Evolutionary conservation across 2,113 vertebrate genomes (phyloP), one percentile per base, ranked within the genome.

Genomic region (Neolamprologus sp.): DNA sequence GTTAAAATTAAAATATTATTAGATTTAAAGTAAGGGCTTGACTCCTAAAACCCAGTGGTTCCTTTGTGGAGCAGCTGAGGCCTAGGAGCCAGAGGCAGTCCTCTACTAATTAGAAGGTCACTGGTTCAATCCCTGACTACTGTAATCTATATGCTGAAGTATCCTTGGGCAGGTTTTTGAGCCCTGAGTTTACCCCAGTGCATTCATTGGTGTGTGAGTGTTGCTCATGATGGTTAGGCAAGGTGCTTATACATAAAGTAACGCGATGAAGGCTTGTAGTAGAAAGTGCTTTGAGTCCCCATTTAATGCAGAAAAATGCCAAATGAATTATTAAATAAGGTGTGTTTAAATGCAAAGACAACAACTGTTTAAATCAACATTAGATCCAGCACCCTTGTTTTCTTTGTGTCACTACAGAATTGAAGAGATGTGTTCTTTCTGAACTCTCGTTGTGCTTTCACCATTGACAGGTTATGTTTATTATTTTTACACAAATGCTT

Each of bases 401-500:
- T 51, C 37, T 81, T 49, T 80, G n/a, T 85, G 80, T 68, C 75
- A 11, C 79, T 87, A 37, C 81, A 90, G 80, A 89, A 82, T 53
- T 79, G n/a, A 75, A 85, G 45, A 37, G 85, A 63, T 75, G 65
- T 53, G 78, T 3, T 65, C 63, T 90, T 84, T 87, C 3, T 57
- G 23, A 45, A 82, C 40, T 79, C 85, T 28, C 2, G 19, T 85
- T 87, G 86, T 86, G 63, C 55, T 89, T 87, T 85, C 51, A 63
- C 78, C 75, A 49, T 81, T 87, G 31, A 83, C 80, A 84, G 37
- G 37, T 90, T 95, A 87, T 91, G 92, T 91, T 92, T 89, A 91
- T 91, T 95, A 85, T 91, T 93, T 91, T 92, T 89, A 91, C 84
- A 54, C 85, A 83, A 60, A 90, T 63, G 60, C 35, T 87, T 91